Conservation (phyloP, 2,113 vertebrate species). For the Lampris incognitus region DNA sequence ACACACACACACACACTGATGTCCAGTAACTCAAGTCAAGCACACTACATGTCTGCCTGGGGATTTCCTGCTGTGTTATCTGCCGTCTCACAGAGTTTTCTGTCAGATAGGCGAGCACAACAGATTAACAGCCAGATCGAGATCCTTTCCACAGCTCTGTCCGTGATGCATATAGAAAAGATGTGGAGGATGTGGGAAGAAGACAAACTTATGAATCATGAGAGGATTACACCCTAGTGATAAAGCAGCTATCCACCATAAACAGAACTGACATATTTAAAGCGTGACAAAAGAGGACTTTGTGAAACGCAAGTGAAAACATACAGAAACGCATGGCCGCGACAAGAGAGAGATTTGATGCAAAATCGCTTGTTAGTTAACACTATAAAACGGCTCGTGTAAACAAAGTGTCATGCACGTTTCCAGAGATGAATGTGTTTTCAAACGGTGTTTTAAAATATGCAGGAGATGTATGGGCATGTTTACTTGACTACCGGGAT, state of each 20-base stretch:
- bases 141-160: slow-evolving; percentile 42
- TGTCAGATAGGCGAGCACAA: slow-evolving; percentile 24
- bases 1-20: slow-evolving; percentile 8
- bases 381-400: no score
- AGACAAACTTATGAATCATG: slow-evolving; percentile 3
- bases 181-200: slow-evolving; percentile 11
- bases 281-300: neutral
- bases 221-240: neutral
- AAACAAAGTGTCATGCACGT: neutral
- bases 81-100: slow-evolving; percentile 24
- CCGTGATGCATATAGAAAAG: slow-evolving; percentile 34
- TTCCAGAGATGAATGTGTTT: neutral
- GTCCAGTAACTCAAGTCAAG: neutral
- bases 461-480: neutral
- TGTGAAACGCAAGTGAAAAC: neutral
- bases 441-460: neutral
- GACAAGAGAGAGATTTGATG: no score
- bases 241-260: neutral
- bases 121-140: slow-evolving; percentile 45
- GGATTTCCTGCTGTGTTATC: slow-evolving; percentile 52
- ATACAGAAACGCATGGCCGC: no score
- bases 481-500: no score
- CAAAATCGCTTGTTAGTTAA: no score
- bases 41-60: slow-evolving; percentile 20
- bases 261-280: neutral